Conservation (phyloP, 2,797 vertebrate genomes). For the Cossypha caffra region DNA sequence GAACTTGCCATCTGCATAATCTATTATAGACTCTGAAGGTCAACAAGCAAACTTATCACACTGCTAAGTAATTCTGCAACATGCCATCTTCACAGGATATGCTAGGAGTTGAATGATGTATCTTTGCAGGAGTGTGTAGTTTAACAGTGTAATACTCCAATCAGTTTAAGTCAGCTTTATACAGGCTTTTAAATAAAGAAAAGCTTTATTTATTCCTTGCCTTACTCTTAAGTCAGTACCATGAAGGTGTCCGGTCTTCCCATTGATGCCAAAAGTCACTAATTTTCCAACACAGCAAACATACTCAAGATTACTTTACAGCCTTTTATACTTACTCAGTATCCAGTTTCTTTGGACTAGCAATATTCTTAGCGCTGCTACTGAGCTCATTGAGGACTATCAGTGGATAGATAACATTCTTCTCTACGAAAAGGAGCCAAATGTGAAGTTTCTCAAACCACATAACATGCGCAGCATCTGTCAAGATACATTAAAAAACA, state of each 20-base stretch:
- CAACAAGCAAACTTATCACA: not conserved
- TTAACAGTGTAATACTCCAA: not conserved
- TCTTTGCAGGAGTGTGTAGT: not conserved
- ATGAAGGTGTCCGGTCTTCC: not conserved
- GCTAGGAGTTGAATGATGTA: not conserved
- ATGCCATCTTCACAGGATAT: not conserved
- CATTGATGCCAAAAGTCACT: not conserved
- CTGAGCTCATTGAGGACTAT: constrained; percentile 97
- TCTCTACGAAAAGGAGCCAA: constrained; percentile 96
- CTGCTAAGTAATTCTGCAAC: not conserved
- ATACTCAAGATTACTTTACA: not conserved
- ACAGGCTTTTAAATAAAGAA: not conserved
- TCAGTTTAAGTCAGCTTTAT: not conserved
- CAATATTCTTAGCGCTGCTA: constrained; percentile 92
- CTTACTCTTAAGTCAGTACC: not conserved
- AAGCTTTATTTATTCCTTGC: not conserved
- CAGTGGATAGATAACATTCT: constrained; percentile 94
- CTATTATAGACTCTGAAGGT: not conserved
- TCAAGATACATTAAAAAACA: not conserved
- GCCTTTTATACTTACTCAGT: constrained; percentile 87
- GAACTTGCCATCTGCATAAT: not conserved
- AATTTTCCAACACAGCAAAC: not conserved
- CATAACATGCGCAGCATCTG: constrained; percentile 96
- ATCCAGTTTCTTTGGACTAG: constrained; percentile 92
- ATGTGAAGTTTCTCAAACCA: constrained; percentile 98